These are phyloP conservation scores for Podarcis raffonei DNA, from an alignment of 2,113 vertebrate genomes.

Conservation along the genomic window DNA sequence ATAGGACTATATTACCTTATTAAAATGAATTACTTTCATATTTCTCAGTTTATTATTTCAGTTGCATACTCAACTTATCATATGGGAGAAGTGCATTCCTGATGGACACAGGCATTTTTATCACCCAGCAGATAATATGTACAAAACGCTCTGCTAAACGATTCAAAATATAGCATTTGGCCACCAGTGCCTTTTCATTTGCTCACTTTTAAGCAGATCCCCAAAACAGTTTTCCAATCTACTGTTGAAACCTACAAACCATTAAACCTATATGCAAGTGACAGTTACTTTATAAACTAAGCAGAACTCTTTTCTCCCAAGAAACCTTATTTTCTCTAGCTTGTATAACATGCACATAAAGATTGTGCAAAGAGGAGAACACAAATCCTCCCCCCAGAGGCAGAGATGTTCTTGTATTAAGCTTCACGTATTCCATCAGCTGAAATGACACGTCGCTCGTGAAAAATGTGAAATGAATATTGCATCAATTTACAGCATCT, in stretches of 20 bases:
- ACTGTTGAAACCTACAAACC: slow-evolving; percentile 32
- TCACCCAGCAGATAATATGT: slow-evolving; percentile 30
- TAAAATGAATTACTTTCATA: background rate
- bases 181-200: slow-evolving; percentile 2
- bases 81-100: slow-evolving; percentile 27
- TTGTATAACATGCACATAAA: slow-evolving; percentile 34
- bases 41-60: background rate
- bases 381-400: slow-evolving; percentile 15
- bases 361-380: slow-evolving; percentile 37
- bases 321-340: slow-evolving; percentile 18
- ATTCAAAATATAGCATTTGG: slow-evolving; percentile 24
- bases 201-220: slow-evolving; percentile 4
- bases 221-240: slow-evolving; percentile 6
- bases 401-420: slow-evolving; percentile 27
- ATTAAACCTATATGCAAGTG: slow-evolving; percentile 28
- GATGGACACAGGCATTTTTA: slow-evolving; percentile 32
- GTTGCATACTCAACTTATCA: slow-evolving; percentile 26
- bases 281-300: slow-evolving; percentile 36
- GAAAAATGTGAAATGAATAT: slow-evolving; percentile 37
- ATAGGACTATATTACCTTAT: background rate
- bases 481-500: slow-evolving; percentile 35
- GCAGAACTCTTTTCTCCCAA: slow-evolving; percentile 18
- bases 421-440: slow-evolving; percentile 23
- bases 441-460: slow-evolving; percentile 16
- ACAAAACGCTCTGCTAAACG: slow-evolving; percentile 7